These are phyloP conservation scores for Diaprepes abbreviatus DNA, from an alignment of 2,888 invertebrate genomes.

Conservation along the genomic window DNA sequence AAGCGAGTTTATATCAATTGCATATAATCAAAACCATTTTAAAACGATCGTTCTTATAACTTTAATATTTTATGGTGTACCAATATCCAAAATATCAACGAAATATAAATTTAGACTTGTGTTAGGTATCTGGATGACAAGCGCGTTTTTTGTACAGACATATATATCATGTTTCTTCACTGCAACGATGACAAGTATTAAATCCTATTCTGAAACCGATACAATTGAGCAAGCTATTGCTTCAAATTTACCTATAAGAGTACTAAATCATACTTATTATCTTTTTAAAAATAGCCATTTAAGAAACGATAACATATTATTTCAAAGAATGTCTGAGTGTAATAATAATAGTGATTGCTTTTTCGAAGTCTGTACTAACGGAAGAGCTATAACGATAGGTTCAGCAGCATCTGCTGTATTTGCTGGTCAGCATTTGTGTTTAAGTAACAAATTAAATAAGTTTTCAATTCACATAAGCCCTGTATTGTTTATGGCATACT, in stretches of 20 bases:
- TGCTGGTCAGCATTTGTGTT: neutral
- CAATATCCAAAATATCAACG: neutral
- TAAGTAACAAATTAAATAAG: neutral
- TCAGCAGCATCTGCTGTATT: no score
- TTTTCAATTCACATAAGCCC: neutral
- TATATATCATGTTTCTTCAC: slow-evolving; percentile 7
- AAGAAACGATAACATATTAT: no score
- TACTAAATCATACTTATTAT: no score
- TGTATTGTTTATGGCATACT: neutral
- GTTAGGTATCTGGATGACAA: slow-evolving; percentile 2
- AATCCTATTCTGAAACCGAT: neutral
- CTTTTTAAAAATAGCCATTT: no score
- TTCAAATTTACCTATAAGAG: neutral
- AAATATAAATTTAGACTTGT: slow-evolving; percentile 21
- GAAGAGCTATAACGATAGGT: no score
- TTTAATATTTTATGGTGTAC: neutral
- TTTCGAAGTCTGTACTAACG: neutral
- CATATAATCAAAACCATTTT: slow-evolving; percentile 7
- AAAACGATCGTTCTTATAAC: neutral
- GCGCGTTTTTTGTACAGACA: neutral
- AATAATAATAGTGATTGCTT: neutral
- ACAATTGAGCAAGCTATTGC: neutral
- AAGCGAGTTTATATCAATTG: slow-evolving; percentile 2
- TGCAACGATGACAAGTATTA: neutral
- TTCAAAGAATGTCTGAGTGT: neutral